A percentile compares a stretch with the other conserved stretches of the same genome.
These are phyloP conservation scores for Cinara cedri DNA, from an alignment of 2,888 invertebrate genomes.

Conservation along the genomic window DNA sequence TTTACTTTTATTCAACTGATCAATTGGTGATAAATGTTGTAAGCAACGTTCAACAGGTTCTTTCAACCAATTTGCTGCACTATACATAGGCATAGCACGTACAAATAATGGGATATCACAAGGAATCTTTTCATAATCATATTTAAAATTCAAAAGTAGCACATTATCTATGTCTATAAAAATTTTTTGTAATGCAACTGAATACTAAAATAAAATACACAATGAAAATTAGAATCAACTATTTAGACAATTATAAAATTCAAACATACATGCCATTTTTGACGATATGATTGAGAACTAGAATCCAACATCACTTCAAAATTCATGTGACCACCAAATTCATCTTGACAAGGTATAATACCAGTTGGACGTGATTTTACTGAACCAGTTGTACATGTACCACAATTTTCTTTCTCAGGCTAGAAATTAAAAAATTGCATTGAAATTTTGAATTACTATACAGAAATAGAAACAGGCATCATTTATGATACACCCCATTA, in stretches of 20 bases:
- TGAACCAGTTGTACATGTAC: slow-evolving; percentile 41
- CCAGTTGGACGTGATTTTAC: slow-evolving; percentile 56
- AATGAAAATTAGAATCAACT: neutral
- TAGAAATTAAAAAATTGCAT: neutral
- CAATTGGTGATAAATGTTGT: slow-evolving; percentile 57
- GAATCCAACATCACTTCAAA: slow-evolving; percentile 58
- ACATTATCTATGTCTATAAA: slow-evolving; percentile 58
- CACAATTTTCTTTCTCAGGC: slow-evolving; percentile 40
- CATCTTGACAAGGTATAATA: slow-evolving; percentile 56
- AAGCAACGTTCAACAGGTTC: slow-evolving; percentile 58
- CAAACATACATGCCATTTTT: slow-evolving; percentile 54
- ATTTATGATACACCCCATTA: too few species aligned
- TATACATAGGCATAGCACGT: slow-evolving; percentile 58
- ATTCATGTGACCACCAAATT: slow-evolving; percentile 58
- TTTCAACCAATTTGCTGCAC: slow-evolving; percentile 57
- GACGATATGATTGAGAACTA: slow-evolving; percentile 36
- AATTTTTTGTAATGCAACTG: slow-evolving; percentile 57
- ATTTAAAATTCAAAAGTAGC: slow-evolving; percentile 57
- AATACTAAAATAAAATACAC: slow-evolving; percentile 54
- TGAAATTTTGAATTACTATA: too few species aligned
- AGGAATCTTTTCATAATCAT: slow-evolving; percentile 44
- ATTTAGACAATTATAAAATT: neutral
- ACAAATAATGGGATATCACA: slow-evolving; percentile 45
- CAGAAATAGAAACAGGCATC: too few species aligned
- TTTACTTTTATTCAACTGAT: slow-evolving; percentile 56